Base-by-base conservation (phyloP, 2,797 vertebrate genomes). In the Hoplostethus atlanticus region DNA sequence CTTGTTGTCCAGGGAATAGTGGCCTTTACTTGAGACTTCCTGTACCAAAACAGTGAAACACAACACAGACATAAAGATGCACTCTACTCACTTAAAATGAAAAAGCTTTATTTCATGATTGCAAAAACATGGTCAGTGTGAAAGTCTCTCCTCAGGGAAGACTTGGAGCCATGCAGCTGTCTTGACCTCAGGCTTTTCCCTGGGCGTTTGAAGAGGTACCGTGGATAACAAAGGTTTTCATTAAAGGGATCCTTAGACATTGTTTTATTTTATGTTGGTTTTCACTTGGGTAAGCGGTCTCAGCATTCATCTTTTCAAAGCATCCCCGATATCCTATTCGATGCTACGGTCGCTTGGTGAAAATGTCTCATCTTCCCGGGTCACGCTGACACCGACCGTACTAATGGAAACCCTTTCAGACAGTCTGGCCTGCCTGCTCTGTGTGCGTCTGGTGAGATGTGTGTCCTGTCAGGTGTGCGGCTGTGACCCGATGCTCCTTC, bases 401-500 rank as follows among this genome's bases (percentile, higher is more conserved):
- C 34, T 34, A 5, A 34, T 34, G 4, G 34, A 44, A 44, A 44
- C 42, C 9, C 12, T 10, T 7, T 44, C 3, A 44, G 42, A 12
- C 9, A 12, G 16, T 60, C n/a, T 60, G 38, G 25, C 16, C 44
- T 28, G 25, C 51, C 34, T 5, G 34, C 4, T 34, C 34, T 34
- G 34, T 5, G 4, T 4, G 4, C 6, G 4, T 34, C 34, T 34
- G 4, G 34, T 34, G 34, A 34, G 3, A 6, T 34, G 34, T 34
- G 34, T 42, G 40, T 10, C 40, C 8, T 25, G 9, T 61, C 71
- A 88, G 47, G 36, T 4, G 63, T 63, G 17, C 2, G 28, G 25
- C 21, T 25, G 76, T 8, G 3, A 81, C 4, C 85, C 83, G 0
- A 52, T 12, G 0, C 78, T 83, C 54, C 77, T 85, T 36, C 42